Conservation (phyloP, 2,797 vertebrate genomes). For the Rhinella marina region DNA sequence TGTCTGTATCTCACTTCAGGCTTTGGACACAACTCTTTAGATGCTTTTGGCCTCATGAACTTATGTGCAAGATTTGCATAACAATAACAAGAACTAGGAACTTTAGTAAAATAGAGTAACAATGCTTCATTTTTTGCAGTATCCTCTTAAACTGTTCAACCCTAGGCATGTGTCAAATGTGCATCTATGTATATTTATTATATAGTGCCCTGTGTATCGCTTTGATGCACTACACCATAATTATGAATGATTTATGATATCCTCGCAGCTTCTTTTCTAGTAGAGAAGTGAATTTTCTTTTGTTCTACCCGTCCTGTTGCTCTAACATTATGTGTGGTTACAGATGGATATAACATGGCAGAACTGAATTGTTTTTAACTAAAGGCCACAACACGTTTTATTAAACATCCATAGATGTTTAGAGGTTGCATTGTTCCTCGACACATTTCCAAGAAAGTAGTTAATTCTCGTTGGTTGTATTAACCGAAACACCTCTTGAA, state of each 20-base stretch:
- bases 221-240: background rate
- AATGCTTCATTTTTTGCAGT: background rate
- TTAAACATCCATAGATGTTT: background rate
- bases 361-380: background rate
- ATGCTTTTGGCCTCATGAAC: too few relatives aligned
- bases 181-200: background rate
- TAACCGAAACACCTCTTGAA: conserved; percentile 11
- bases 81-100: background rate
- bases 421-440: background rate
- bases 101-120: background rate
- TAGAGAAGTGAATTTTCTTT: background rate
- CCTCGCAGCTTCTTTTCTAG: background rate
- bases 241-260: background rate
- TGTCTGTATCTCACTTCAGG: too few relatives aligned
- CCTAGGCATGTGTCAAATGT: background rate
- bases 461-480: background rate
- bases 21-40: too few relatives aligned
- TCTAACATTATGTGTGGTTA: background rate
- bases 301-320: background rate
- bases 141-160: background rate
- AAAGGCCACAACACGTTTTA: conserved; percentile 7
- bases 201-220: background rate
- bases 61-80: background rate
- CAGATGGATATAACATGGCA: conserved; percentile 16
- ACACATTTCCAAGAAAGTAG: background rate